phyloP scores from a whole-genome alignment of 1,140 invertebrate genomes.

The Drosophila oshimai region DNA sequence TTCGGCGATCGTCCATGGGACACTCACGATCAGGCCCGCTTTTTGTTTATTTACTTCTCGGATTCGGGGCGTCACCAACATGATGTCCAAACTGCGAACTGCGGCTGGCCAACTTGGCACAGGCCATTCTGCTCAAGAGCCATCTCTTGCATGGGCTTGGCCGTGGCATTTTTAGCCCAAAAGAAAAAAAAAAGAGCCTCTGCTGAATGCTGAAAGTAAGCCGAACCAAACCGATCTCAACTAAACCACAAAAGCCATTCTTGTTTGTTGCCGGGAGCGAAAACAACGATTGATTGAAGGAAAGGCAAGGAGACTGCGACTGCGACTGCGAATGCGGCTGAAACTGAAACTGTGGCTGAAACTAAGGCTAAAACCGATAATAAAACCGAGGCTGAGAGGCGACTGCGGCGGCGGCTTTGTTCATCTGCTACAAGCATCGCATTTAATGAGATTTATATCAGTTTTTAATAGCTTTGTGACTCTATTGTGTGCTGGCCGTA shows the following conservation, averaged over 20 bases:
- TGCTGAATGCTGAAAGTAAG: neutral
- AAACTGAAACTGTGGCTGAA: neutral
- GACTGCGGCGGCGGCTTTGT: constrained; percentile 56
- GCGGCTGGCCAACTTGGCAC: constrained; percentile 16
- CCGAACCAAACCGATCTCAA: constrained; percentile 20
- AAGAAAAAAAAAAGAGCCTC: constrained; percentile 17
- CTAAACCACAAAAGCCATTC: constrained; percentile 51
- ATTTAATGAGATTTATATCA: constrained; percentile 80
- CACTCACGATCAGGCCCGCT: constrained; percentile 1
- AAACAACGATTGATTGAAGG: constrained; percentile 76
- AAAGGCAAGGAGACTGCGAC: constrained; percentile 18
- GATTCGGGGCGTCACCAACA: constrained; percentile 47
- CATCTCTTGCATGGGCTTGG: constrained; percentile 30
- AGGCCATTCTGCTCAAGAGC: constrained; percentile 8
- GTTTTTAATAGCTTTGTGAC: constrained; percentile 79
- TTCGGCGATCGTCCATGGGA: neutral
- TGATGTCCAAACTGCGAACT: constrained; percentile 49
- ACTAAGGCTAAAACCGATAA: neutral
- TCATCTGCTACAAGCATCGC: constrained; percentile 75
- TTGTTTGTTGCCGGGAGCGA: constrained; percentile 64
- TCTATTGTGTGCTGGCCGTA: constrained; percentile 63
- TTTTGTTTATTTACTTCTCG: constrained; percentile 25
- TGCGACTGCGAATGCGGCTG: neutral
- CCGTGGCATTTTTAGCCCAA: constrained; percentile 36
- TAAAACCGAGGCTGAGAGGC: neutral